Evolutionary conservation across 2,888 invertebrate species (phyloP), one percentile per base, ranked within the genome.

Genomic region (Apotomis betuletana): DNA sequence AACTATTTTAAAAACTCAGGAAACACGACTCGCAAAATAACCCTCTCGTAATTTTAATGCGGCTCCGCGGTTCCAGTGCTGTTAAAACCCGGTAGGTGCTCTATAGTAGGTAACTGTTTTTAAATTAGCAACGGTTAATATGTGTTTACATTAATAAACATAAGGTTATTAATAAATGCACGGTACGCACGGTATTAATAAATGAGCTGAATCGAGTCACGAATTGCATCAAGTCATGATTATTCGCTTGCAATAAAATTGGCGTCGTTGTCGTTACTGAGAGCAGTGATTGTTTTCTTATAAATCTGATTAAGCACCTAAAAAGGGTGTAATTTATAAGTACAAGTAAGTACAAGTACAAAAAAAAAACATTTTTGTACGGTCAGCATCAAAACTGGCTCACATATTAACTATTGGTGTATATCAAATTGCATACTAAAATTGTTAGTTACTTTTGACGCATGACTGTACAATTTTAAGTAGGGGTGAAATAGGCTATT

Each of bases 1-100:
- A 72, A 72, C 71, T 72, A 72, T 67, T 71, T 46, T 51, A 62
- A 58, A 67, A 72, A 67, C 71, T 62, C 55, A 13, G 62, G 67
- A 62, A 71, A 72, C 67, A 52, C 59, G 51, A 60, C 61, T 51
- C 57, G 67, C 62, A 62, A 62, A 72, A 67, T 62, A 67, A 67
- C 61, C 57, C 54, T 46, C 55, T 65, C 44, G 58, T 44, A 67
- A 67, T 52, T 64, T 62, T 58, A 64, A 57, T 65, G 46, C 57
- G 41, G 41, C 41, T 6, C 46, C 44, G 15, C 38, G 6, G 64
- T 55, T 64, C 44, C 27, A 65, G 65, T 46, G 65, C 57, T n/a
- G 41, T 59, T 67, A 12, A 67, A 49, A 67, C 51, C 58, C 41
- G n/a, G 13, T 41, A 44, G 58, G 58, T 49, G 57, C 65, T 12